phyloP scores from a whole-genome alignment of 37 sponge, comb jelly and placozoan genomes.

The Mnemiopsis leidyi region DNA sequence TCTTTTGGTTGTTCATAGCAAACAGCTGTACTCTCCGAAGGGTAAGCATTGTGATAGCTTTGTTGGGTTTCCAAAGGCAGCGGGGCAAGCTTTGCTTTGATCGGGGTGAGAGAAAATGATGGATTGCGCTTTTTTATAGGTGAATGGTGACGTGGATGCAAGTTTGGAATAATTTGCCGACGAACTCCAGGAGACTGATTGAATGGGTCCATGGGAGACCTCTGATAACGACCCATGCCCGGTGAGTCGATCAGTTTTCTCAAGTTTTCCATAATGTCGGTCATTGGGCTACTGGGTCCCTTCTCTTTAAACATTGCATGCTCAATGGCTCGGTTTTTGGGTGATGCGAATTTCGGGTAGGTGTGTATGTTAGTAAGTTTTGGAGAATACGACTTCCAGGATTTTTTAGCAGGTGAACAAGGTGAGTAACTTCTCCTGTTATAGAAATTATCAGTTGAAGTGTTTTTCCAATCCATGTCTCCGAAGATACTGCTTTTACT shows the following conservation, averaged over 20 bases:
- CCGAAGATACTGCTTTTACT: background rate
- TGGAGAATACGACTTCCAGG: constrained; percentile 16
- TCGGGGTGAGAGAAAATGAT: background rate
- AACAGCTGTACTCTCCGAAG: background rate
- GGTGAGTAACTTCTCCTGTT: background rate
- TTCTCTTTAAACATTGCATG: background rate
- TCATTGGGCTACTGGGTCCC: background rate
- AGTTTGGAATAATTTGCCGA: background rate
- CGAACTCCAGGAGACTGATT: background rate
- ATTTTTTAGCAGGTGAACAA: background rate
- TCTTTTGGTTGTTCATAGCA: background rate
- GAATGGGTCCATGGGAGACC: background rate
- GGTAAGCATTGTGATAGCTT: background rate
- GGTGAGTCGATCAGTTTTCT: constrained; percentile 5
- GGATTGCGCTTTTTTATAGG: background rate
- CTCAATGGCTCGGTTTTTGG: background rate
- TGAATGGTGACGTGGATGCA: background rate
- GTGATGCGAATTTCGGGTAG: background rate
- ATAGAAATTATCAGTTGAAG: background rate
- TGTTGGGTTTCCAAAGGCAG: background rate
- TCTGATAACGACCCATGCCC: background rate
- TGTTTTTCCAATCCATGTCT: background rate
- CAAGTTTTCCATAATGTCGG: constrained; percentile 7
- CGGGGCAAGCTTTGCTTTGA: background rate
- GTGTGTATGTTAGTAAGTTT: background rate